Percentiles rank a stretch among this genome's conserved stretches.
These are phyloP conservation scores for Pyrgilauda ruficollis DNA, from an alignment of 2,113 vertebrate species.

Conservation along the genomic window DNA sequence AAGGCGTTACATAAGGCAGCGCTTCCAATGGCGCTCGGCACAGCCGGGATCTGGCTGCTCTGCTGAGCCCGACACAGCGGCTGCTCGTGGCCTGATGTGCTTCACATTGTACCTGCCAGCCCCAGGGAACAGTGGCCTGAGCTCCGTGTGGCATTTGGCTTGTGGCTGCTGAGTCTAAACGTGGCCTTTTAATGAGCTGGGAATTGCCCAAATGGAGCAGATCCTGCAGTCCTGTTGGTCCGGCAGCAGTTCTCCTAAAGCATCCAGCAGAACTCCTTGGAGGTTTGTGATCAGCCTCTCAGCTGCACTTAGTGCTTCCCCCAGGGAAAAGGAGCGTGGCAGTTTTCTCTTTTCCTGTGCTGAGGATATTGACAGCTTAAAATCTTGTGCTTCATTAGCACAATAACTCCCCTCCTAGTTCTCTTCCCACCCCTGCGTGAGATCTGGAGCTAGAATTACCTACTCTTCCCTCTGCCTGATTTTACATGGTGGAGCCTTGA, in stretches of 20 bases:
- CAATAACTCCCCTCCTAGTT: not conserved
- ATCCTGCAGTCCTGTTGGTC: not conserved
- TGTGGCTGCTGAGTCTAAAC: not conserved
- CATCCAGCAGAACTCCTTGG: not conserved
- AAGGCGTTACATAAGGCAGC: not conserved
- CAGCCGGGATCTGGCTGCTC: not conserved
- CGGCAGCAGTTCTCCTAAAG: not conserved
- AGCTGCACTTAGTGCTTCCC: not conserved
- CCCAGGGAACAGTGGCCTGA: not conserved
- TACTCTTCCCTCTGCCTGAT: not conserved
- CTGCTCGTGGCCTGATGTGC: not conserved
- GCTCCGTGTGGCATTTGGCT: not conserved
- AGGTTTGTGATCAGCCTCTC: not conserved
- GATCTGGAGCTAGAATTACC: not conserved
- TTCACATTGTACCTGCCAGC: accelerated
- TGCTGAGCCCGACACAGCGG: accelerated
- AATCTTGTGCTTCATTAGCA: not conserved
- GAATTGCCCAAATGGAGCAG: not conserved
- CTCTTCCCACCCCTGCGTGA: not conserved
- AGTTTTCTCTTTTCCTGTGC: not conserved
- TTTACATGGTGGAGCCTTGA: not conserved
- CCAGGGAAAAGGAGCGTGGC: not conserved
- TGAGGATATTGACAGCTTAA: not conserved
- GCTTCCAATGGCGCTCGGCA: not conserved
- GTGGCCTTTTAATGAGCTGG: not conserved